Evolutionary conservation across 2,113 vertebrate genomes (phyloP).

Genomic region (Notarius quadriscutis): DNA sequence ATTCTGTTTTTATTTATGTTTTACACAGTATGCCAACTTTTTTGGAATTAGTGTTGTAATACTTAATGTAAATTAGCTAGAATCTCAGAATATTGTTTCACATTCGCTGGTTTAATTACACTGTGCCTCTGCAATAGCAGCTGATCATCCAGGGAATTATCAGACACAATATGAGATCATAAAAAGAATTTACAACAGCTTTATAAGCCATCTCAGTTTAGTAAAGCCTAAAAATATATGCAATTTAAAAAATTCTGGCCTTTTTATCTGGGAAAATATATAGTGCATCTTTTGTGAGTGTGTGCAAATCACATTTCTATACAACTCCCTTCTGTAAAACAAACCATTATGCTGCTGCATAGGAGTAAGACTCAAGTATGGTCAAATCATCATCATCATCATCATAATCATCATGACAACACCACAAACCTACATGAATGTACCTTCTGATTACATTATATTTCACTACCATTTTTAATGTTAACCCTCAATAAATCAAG

Average conservation of each 20-base stretch:
- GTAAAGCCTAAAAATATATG: conserved; percentile 28
- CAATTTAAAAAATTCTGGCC: conserved; percentile 29
- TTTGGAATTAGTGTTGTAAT: no score
- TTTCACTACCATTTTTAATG: no score
- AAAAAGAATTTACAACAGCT: conserved; percentile 44
- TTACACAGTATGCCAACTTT: no score
- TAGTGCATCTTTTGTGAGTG: background rate
- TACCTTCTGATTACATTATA: background rate
- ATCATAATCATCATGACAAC: background rate
- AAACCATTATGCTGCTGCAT: background rate
- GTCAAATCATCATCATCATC: background rate
- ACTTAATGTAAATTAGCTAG: no score
- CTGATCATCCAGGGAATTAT: background rate
- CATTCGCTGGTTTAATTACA: background rate
- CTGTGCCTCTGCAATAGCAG: background rate
- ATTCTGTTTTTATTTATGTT: no score
- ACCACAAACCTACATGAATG: background rate
- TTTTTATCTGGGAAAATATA: background rate
- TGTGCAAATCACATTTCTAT: background rate
- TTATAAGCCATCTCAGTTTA: conserved; percentile 56
- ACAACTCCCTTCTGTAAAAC: background rate
- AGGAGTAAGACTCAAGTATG: background rate
- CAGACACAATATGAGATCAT: background rate
- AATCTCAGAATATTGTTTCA: no score
- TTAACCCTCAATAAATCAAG: background rate